Base-by-base conservation (phyloP, 2,888 invertebrate genomes). In the Brenthis hecate region DNA sequence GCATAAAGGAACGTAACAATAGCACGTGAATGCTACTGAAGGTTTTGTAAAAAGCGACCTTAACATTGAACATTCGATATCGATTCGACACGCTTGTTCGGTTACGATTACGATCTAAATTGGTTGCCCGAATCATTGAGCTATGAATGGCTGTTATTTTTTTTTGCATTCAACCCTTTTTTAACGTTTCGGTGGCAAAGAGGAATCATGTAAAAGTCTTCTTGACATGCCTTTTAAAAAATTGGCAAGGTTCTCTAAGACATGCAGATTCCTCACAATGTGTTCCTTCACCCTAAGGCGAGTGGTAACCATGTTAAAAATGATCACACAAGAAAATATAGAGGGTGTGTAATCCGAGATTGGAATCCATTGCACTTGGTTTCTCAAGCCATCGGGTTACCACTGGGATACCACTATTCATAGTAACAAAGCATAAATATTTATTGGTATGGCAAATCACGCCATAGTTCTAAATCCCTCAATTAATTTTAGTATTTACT, bases 41-140 rank as follows among this genome's bases (percentile, higher is more conserved):
- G 36, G 11, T 53, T 68, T 56, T 65, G 60, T 70, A 68, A 71
- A 53, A 54, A 23, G 51, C 32, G 65, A 75, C 72, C 75, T 73
- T 69, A 65, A 69, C 69, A 70, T 68, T 73, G 76, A 67, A 72
- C 68, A 60, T 61, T 74, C 70, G 54, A 69, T 68, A 64, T 56
- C 63, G 32, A 71, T 73, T 72, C 32, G 73, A 65, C 47, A 71
- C 73, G 72, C 73, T 56, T 28, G 65, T 36, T 57, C 51, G 56
- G 50, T 56, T 56, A 16, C 56, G 23, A 68, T 65, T 67, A 64
- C 60, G 54, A 60, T 64, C 63, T 64, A 67, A 56, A 70, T 67
- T 43, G 48, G 16, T 64, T 66, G 66, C 69, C 67, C 55, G 62
- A 69, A 53, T 60, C 74, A 73, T 61, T 71, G 70, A 54, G 50